Percentiles rank a stretch among this genome's conserved stretches.
Conservation (phyloP, 2,888 invertebrate species). For the Belgica antarctica region DNA sequence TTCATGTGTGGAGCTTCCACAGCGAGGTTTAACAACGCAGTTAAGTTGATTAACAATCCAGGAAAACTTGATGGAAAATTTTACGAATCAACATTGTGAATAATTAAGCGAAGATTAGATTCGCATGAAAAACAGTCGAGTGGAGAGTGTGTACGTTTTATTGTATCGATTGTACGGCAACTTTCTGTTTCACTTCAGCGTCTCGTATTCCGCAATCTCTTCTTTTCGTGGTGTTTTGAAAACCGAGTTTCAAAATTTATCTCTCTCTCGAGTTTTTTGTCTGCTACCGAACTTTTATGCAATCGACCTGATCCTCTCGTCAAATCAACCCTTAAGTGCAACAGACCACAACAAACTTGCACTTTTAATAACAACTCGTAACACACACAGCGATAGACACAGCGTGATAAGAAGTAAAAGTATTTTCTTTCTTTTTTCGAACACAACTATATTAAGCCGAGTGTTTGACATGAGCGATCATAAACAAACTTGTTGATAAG, state of each 20-base stretch:
- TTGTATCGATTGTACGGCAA: not conserved
- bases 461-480: too few species aligned
- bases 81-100: not conserved
- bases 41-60: too few species aligned
- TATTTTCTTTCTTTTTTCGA: too few species aligned
- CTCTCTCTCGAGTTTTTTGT: not conserved
- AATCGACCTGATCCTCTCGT: slow-evolving; percentile 11
- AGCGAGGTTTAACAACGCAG: too few species aligned
- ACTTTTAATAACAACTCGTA: not conserved
- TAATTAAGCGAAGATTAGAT: not conserved
- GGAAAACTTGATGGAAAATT: too few species aligned
- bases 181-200: slow-evolving; percentile 14
- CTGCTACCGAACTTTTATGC: slow-evolving; percentile 18
- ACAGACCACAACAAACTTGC: not conserved
- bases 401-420: too few species aligned
- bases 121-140: not conserved
- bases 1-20: too few species aligned
- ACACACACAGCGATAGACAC: not conserved
- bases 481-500: too few species aligned
- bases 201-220: not conserved
- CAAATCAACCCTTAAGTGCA: not conserved
- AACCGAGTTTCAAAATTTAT: not conserved
- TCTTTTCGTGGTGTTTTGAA: slow-evolving; percentile 8
- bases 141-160: not conserved
- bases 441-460: too few species aligned